Evolutionary conservation across 2,888 invertebrate species (phyloP).

Genomic region (Diabrotica balteata): DNA sequence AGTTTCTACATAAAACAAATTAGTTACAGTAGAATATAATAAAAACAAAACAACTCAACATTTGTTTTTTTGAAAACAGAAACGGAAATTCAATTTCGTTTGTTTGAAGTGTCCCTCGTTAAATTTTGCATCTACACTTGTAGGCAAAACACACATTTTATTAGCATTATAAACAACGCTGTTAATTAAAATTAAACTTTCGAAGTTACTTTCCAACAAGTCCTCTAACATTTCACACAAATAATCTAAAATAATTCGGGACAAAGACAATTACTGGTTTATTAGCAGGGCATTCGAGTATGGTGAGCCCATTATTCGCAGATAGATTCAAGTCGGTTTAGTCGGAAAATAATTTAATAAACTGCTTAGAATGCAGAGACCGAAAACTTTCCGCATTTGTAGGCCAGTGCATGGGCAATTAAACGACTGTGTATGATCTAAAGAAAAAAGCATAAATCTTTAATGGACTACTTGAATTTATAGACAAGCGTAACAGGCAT

Average conservation of each 20-base stretch:
- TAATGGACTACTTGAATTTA: not conserved
- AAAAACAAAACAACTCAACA: no score
- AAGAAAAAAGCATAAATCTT: not conserved
- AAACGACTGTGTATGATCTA: not conserved
- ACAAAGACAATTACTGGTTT: slow-evolving; percentile 8
- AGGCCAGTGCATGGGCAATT: not conserved
- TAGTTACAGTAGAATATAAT: no score
- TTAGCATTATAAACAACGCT: slow-evolving; percentile 1
- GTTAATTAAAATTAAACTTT: slow-evolving; percentile 7
- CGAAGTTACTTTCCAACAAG: slow-evolving; percentile 2
- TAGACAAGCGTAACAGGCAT: not conserved
- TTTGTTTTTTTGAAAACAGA: no score
- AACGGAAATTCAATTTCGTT: no score
- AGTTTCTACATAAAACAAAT: no score
- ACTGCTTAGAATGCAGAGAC: slow-evolving; percentile 2
- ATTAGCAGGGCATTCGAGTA: slow-evolving; percentile 8
- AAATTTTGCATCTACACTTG: no score
- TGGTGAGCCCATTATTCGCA: slow-evolving; percentile 2
- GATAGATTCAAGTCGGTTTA: slow-evolving; percentile 7
- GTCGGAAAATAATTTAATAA: slow-evolving; percentile 18
- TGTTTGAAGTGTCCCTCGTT: no score
- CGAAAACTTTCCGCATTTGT: not conserved
- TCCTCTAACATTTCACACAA: slow-evolving; percentile 1
- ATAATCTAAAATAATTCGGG: slow-evolving; percentile 7
- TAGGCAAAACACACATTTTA: not conserved